Base-by-base conservation (phyloP, 2,113 vertebrate genomes). In the Sinocyclocheilus anshuiensis region DNA sequence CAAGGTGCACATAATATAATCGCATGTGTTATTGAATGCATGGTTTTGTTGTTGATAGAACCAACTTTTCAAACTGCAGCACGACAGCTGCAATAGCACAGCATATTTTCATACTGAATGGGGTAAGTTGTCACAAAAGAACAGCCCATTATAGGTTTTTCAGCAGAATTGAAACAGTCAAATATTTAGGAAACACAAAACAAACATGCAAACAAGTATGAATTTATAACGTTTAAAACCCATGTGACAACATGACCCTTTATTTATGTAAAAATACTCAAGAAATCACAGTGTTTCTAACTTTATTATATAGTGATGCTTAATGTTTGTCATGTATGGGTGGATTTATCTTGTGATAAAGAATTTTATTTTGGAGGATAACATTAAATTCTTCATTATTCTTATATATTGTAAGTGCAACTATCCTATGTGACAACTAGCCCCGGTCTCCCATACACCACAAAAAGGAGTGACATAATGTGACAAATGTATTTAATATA, bases 71-170 rank as follows among this genome's bases (percentile, higher is more conserved):
- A 33, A 33, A 29, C 29, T 29, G 36, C 36, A 36, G 36, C 36
- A 4, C 5, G 36, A 36, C 36, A 42, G 42, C 42, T 6, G 6
- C 1, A 42, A 42, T 42, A 42, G 42, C 42, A 42, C 7, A 9
- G 42, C 42, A 42, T 42, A 42, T 42, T 8, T 42, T 42, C 42
- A 42, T 42, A 10, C 42, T 42, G 42, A 42, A 42, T 42, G 42
- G 42, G 92, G 89, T 93, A 48, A 18, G 53, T 50, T 15, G 12
- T 50, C 48, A 50, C 48, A 15, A 50, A 4, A 50, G 0, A 50
- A 29, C 26, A 3, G 26, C 0, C 12, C 0, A 29, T 67, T 65
- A 6, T 65, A 29, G 26, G 15, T 6, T 26, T 29, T 29, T 7
- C 1, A 65, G 36, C 36, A 36, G 29, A 33, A 33, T 33, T 33